These are phyloP conservation scores for Thereva nobilitata DNA, from an alignment of 2,888 invertebrate genomes.

Conservation along the genomic window DNA sequence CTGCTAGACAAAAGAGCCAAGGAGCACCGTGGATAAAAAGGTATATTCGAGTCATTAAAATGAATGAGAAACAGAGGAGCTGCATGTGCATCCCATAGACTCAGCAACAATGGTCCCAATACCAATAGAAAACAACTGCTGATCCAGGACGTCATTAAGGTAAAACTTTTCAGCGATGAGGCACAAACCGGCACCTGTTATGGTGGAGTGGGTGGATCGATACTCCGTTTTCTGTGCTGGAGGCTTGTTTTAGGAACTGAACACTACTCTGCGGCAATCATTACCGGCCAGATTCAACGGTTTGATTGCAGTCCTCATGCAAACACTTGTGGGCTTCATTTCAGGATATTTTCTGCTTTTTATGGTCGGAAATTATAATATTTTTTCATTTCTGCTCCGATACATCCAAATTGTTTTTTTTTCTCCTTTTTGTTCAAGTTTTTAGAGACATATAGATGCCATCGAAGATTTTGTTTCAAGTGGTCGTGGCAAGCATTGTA, in stretches of 20 bases:
- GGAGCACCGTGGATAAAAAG: background rate
- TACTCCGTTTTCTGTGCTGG: conserved; percentile 12
- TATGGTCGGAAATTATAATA: conserved; percentile 22
- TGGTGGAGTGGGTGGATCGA: conserved; percentile 15
- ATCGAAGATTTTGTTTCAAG: too few relatives aligned
- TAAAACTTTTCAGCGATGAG: conserved; percentile 19
- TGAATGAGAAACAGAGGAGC: conserved; percentile 1
- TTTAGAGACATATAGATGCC: too few relatives aligned
- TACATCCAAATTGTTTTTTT: too few relatives aligned
- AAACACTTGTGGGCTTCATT: conserved; percentile 25
- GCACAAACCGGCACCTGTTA: background rate
- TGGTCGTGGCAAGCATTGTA: too few relatives aligned
- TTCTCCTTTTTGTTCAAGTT: too few relatives aligned
- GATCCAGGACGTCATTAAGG: conserved; percentile 27
- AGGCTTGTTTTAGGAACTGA: conserved; percentile 4
- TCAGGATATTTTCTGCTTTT: conserved; percentile 1
- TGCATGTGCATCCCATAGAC: background rate
- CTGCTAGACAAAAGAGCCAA: conserved; percentile 16
- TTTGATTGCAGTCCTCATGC: conserved; percentile 23
- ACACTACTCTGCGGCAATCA: conserved; percentile 20
- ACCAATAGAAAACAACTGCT: conserved; percentile 26
- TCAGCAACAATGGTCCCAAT: conserved; percentile 17
- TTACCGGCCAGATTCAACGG: conserved; percentile 25
- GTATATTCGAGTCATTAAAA: conserved; percentile 7
- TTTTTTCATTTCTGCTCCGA: too few relatives aligned